These are phyloP conservation scores for Rhynchophorus ferrugineus DNA, from an alignment of 1,140 invertebrate genomes.

Conservation along the genomic window DNA sequence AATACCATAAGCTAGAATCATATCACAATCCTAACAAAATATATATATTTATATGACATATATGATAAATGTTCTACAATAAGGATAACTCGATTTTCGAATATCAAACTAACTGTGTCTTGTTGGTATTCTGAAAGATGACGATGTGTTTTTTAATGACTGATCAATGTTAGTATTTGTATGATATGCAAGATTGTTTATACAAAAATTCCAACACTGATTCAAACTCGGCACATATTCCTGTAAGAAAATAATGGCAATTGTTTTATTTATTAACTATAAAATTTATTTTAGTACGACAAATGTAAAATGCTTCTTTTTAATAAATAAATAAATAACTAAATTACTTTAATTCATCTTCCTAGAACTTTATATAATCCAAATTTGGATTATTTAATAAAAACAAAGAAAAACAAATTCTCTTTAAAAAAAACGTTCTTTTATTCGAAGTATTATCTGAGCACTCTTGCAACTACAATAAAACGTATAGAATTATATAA, in stretches of 20 bases:
- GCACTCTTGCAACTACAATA: too few species aligned
- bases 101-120: neutral
- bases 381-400: too few species aligned
- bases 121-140: neutral
- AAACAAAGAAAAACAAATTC: too few species aligned
- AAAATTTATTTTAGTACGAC: conserved; percentile 14
- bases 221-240: neutral
- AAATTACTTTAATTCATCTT: neutral
- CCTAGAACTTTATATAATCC: too few species aligned
- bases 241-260: neutral
- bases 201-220: conserved; percentile 1
- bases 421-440: too few species aligned
- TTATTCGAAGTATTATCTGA: too few species aligned
- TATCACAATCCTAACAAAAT: conserved; percentile 4
- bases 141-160: conserved; percentile 11
- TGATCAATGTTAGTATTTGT: conserved; percentile 19
- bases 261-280: conserved; percentile 4
- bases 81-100: neutral
- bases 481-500: too few species aligned
- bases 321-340: conserved; percentile 12
- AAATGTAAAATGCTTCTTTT: conserved; percentile 9
- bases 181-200: conserved; percentile 14
- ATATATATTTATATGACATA: neutral
- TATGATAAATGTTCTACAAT: conserved; percentile 1
- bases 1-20: conserved; percentile 2